phyloP scores from a whole-genome alignment of 2,113 vertebrate genomes.

The Xiphias gladius region DNA sequence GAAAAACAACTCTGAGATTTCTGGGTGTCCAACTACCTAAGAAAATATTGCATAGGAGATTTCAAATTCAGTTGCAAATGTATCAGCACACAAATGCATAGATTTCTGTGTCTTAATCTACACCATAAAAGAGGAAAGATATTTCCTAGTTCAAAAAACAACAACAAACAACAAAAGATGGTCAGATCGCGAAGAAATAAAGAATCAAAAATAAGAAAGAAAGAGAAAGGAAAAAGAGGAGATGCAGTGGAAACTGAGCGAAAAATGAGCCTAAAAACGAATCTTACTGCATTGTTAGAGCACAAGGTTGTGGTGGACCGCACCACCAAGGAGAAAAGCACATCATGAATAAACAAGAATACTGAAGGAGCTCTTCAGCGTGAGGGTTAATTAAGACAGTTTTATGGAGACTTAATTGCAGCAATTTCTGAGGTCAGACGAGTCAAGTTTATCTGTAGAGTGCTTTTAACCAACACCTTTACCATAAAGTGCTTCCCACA shows the following conservation, averaged over 20 bases:
- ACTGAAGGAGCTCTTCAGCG: constrained; percentile 11
- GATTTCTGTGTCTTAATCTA: constrained; percentile 10
- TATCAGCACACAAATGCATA: not conserved
- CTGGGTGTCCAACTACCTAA: too few species aligned
- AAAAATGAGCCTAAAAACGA: not conserved
- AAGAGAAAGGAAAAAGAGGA: not conserved
- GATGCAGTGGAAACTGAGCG: not conserved
- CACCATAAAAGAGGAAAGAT: not conserved
- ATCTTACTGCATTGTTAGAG: constrained; percentile 3
- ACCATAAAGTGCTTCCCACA: constrained; percentile 34
- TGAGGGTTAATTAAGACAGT: constrained; percentile 54
- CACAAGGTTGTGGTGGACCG: constrained; percentile 4
- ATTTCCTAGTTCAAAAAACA: not conserved
- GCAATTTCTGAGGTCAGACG: constrained; percentile 59
- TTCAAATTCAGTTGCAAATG: constrained; percentile 2
- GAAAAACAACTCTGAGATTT: too few species aligned
- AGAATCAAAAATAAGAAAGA: not conserved
- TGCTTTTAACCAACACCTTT: constrained; percentile 52
- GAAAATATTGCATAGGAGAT: too few species aligned
- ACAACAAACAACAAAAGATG: not conserved
- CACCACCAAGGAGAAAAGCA: constrained; percentile 35
- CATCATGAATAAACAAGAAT: constrained; percentile 32
- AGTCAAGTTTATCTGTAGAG: constrained; percentile 56
- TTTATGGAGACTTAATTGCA: constrained; percentile 64
- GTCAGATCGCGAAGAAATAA: not conserved